Percentiles rank a stretch among this genome's conserved stretches.
Evolutionary conservation across 2,888 invertebrate genomes (phyloP).

Genomic region (Tyria jacobaeae): DNA sequence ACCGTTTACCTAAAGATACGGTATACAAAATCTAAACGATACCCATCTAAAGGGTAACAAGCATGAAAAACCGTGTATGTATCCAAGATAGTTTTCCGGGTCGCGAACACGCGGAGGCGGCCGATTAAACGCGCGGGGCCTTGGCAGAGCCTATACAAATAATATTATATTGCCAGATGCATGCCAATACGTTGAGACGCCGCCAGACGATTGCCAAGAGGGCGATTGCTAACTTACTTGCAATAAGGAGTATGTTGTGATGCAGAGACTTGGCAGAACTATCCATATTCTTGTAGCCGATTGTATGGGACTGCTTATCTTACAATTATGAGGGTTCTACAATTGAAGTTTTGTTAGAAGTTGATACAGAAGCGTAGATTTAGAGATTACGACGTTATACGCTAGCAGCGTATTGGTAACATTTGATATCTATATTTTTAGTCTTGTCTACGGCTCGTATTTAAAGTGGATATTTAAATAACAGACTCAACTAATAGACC

Average conservation of each 20-base stretch:
- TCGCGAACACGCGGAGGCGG: conserved; percentile 51
- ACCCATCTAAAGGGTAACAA: conserved; percentile 54
- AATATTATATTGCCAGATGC: conserved; percentile 82
- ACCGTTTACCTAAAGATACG: background rate
- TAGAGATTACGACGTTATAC: too few relatives aligned
- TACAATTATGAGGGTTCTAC: conserved; percentile 21
- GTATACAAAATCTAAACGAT: background rate
- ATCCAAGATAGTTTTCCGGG: conserved; percentile 70
- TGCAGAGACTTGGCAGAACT: conserved; percentile 36
- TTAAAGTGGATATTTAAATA: too few relatives aligned
- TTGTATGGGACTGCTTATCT: conserved; percentile 15
- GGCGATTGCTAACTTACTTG: conserved; percentile 63
- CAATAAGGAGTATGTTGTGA: conserved; percentile 48
- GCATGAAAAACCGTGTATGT: conserved; percentile 62
- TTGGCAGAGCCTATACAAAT: conserved; percentile 82
- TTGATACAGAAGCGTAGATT: background rate
- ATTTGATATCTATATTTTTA: too few relatives aligned
- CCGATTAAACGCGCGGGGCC: conserved; percentile 67
- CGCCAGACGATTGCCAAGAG: conserved; percentile 67
- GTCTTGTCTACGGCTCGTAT: too few relatives aligned
- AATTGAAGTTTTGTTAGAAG: background rate
- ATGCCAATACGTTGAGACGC: conserved; percentile 74
- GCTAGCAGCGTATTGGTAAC: too few relatives aligned
- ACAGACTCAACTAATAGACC: too few relatives aligned
- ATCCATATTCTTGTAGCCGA: conserved; percentile 3